Evolutionary conservation across 2,888 invertebrate genomes (phyloP).

Genomic region (Aphidius colemani): DNA sequence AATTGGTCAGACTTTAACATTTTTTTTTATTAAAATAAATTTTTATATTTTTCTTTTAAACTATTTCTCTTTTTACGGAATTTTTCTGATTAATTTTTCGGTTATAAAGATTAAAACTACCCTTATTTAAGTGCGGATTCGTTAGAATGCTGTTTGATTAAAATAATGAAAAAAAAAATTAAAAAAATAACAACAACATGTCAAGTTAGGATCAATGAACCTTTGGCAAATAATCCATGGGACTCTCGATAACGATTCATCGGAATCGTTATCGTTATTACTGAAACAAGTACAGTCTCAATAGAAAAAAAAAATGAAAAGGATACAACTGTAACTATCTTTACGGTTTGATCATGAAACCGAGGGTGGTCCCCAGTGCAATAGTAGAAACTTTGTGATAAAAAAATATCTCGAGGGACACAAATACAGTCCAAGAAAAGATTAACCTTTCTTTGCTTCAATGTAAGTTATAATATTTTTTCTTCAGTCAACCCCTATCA

Average conservation of each 20-base stretch:
- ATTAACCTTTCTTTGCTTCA: neutral
- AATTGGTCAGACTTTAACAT: too few species aligned
- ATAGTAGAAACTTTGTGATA: slow-evolving; percentile 34
- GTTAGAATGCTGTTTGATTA: too few species aligned
- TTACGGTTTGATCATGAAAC: slow-evolving; percentile 26
- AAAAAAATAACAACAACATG: too few species aligned
- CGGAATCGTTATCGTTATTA: slow-evolving; percentile 41
- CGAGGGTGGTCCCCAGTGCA: slow-evolving; percentile 36
- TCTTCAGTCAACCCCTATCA: too few species aligned
- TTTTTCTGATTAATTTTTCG: too few species aligned
- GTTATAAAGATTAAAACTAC: too few species aligned
- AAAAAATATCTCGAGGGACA: slow-evolving; percentile 36
- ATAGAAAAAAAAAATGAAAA: slow-evolving; percentile 1
- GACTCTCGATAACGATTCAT: slow-evolving; percentile 34
- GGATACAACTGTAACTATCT: slow-evolving; percentile 21
- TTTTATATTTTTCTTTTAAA: too few species aligned
- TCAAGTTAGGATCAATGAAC: neutral
- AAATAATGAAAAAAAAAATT: too few species aligned
- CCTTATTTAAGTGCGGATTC: too few species aligned
- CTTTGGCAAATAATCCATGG: slow-evolving; percentile 13
- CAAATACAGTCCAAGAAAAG: slow-evolving; percentile 14
- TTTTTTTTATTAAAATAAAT: too few species aligned
- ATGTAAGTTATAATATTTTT: neutral
- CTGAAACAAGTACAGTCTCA: slow-evolving; percentile 29
- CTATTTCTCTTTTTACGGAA: too few species aligned